Evolutionary conservation across 2,888 invertebrate species (phyloP).

Genomic region (Scaptomyza caliginosa): DNA sequence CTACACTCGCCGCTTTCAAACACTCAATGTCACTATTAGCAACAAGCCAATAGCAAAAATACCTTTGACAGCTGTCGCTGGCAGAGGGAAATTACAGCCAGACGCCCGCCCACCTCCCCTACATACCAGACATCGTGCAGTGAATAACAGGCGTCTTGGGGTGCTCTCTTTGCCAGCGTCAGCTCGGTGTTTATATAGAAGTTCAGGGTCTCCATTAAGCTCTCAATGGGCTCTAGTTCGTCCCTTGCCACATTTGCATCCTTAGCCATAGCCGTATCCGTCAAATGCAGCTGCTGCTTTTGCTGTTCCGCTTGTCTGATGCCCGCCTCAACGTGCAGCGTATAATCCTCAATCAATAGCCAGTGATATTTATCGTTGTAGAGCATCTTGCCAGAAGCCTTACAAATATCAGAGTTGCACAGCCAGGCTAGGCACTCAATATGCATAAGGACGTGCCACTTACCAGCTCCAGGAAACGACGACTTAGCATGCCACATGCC

Average conservation of each 20-base stretch:
- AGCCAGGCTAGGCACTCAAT: constrained; percentile 42
- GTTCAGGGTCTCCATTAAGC: constrained; percentile 82
- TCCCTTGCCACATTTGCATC: constrained; percentile 47
- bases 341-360: constrained; percentile 84
- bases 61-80: constrained; percentile 23
- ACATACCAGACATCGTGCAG: constrained; percentile 83
- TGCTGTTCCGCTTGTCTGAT: constrained; percentile 1
- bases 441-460: constrained; percentile 59
- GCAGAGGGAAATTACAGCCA: constrained; percentile 4
- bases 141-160: constrained; percentile 59
- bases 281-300: constrained; percentile 37
- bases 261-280: constrained; percentile 28
- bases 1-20: constrained; percentile 7
- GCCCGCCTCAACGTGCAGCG: constrained; percentile 55
- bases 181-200: constrained; percentile 84
- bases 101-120: background rate
- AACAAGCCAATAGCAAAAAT: constrained; percentile 41
- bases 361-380: constrained; percentile 84
- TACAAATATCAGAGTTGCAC: constrained; percentile 47
- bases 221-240: constrained; percentile 80
- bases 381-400: constrained; percentile 83
- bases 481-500: constrained; percentile 80
- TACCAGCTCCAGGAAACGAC: constrained; percentile 81
- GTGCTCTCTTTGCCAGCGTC: constrained; percentile 81
- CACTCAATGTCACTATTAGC: constrained; percentile 30